Base-by-base conservation (phyloP, 35 echinoderm and acorn worm species). In the Apostichopus parvimensis region DNA sequence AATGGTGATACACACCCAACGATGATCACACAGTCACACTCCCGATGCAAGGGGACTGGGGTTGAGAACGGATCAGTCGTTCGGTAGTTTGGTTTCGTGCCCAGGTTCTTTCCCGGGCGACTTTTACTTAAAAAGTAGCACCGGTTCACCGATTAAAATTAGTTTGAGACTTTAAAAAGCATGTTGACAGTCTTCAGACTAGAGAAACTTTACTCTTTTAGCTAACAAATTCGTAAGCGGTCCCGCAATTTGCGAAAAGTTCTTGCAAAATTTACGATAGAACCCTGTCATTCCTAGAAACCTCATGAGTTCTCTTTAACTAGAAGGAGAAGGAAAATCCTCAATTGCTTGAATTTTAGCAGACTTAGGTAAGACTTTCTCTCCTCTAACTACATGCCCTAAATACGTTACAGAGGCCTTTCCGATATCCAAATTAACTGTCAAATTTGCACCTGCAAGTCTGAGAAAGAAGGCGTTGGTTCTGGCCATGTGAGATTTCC, bases 211-310 rank as follows among this genome's bases (percentile, higher is more conserved):
- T 23, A 56, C 25, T 20, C 60, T 91, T 28, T 93, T 93, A 5
- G 21, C n/a, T 28, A 92, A 59, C 25, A 87, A 55, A 77, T 65
- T 56, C 6, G 92, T 93, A 13, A 87, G 66, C 1, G 95, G 92
- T 17, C 22, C 28, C 52, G 85, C 94, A 57, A 93, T 34, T 10
- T 58, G 54, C 52, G 84, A n/a, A 85, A 96, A 91, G 54, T 96
- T 96, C 10, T 78, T 77, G 76, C 92, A 93, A 58, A 87, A 94
- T 87, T 85, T 94, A 12, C 92, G 92, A 73, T 96, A 96, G 72
- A 78, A 94, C 6, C 92, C 92, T 6, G 91, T 34, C 94, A 96
- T 96, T 56, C 95, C 95, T 18, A 96, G 82, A 79, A 96, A 86
- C n/a, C n/a, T n/a, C n/a, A 95, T 76, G 8, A 96, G 23, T 88